Evolutionary conservation across 2,888 invertebrate species (phyloP).

Genomic region (Pollenia angustigena): DNA sequence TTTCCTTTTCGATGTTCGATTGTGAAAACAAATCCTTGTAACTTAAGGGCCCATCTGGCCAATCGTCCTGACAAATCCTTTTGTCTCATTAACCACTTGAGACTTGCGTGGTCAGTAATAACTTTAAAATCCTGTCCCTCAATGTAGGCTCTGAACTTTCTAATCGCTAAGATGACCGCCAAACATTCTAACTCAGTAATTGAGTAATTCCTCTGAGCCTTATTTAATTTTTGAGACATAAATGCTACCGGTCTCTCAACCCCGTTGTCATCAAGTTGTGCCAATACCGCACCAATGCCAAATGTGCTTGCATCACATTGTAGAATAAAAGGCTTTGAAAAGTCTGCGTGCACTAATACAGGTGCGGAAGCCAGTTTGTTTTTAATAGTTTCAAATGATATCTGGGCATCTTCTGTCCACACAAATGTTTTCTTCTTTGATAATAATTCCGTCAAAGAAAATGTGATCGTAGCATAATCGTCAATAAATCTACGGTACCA

Average conservation of each 20-base stretch:
- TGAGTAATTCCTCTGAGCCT: conserved; percentile 16
- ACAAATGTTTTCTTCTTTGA: background rate
- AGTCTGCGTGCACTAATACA: background rate
- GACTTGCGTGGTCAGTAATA: background rate
- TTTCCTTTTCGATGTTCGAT: no score
- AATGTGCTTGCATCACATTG: background rate
- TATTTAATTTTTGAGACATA: conserved; percentile 2
- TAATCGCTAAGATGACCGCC: background rate
- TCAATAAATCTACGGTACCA: background rate
- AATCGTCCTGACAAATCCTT: no score
- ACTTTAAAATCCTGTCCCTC: background rate
- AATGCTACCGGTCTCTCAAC: background rate
- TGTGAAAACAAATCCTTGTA: no score
- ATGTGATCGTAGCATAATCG: background rate
- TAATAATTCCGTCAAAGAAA: conserved; percentile 3
- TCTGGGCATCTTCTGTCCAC: background rate
- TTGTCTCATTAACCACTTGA: no score
- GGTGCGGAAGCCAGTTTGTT: background rate
- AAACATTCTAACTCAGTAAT: conserved; percentile 4
- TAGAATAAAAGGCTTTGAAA: background rate
- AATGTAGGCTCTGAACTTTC: background rate
- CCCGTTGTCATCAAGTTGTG: background rate
- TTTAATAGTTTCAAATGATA: background rate
- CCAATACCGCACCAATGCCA: background rate
- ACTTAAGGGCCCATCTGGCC: no score